Evolutionary conservation across 2,113 vertebrate genomes (phyloP), one percentile per base, ranked within the genome.

Genomic region (Pampusana beccarii): DNA sequence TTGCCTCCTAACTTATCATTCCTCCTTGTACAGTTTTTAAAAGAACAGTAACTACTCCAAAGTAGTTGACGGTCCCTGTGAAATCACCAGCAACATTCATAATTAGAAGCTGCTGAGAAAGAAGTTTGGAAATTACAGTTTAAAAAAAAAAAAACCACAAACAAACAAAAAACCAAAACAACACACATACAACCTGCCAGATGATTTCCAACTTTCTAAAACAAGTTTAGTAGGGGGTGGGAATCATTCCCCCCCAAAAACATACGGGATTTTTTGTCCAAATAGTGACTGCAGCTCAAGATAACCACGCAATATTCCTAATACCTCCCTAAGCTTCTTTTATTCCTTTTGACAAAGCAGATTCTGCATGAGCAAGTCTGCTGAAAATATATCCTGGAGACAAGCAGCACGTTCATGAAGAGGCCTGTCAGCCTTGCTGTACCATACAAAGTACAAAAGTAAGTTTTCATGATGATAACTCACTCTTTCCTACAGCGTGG

Each of bases 31-130:
- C 1, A 0, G 54, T 42, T 89, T 89, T 84, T 56, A 73, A 53
- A 95, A 74, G 25, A 38, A 87, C 29, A 46, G 28, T 34, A 78
- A 46, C 69, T 84, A 64, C 34, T 79, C 81, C 46, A n/a, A 86
- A 93, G n/a, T 9, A 89, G 31, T 9, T 40, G 48, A 62, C 21
- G 34, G 31, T 57, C 67, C 58, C 72, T 48, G 14, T 58, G 46
- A 96, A 95, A 89, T 91, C 19, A 67, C n/a, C 48, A 74, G 67
- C 31, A 83, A 84, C 31, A 70, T 54, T 79, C 57, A 29, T n/a
- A 54, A 42, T 74, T 46, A 57, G 40, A 91, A 84, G 75, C 11
- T 74, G 31, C 38, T 62, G 71, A 34, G 42, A 92, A 71, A 80
- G 10, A 53, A 54, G 10, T 24, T 53, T 75, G 13, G 20, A 75